Evolutionary conservation across 2,888 invertebrate genomes (phyloP), one percentile per base, ranked within the genome.

Genomic region (Dryocosmus kuriphilus): DNA sequence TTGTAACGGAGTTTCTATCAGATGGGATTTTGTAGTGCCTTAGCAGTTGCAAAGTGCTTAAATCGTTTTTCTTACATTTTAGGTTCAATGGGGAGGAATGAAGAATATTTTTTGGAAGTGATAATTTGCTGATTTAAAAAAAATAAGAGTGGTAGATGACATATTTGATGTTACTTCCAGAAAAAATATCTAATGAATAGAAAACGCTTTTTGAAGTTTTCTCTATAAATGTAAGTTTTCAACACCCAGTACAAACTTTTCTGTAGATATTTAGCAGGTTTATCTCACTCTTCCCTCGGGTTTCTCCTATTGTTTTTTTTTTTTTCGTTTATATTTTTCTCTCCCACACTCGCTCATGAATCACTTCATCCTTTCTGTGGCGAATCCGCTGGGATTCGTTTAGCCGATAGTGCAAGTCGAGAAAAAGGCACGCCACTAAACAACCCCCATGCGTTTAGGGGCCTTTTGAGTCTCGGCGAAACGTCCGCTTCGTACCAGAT

Each of bases 351-450:
- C 63, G 76, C 77, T 80, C 61, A 83, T 85, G 83, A 84, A 84
- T 86, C 85, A 86, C 81, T 79, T 67, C 63, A 71, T 80, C 76
- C 71, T 83, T 84, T 83, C 79, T 80, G 57, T 61, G 67, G 77
- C 75, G 74, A 71, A 82, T 85, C 82, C 82, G 78, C 62, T 75
- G 81, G 84, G 83, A 85, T 85, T 82, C 81, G 82, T 83, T 84
- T 83, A 82, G 75, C 76, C 82, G 77, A 81, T 81, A 81, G 77
- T 63, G 38, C 19, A 74, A 75, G 65, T 62, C 76, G 74, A 82
- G 79, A 84, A 79, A 84, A 82, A 83, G 79, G 75, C 51, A 80
- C 74, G 74, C 74, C 81, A 63, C 81, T 78, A 76, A 80, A 79
- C 78, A 79, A 75, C 79, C 77, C 27, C 73, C 71, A 46, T 46